Conservation (phyloP, 1,140 invertebrate species). For the Fopius arisanus region DNA sequence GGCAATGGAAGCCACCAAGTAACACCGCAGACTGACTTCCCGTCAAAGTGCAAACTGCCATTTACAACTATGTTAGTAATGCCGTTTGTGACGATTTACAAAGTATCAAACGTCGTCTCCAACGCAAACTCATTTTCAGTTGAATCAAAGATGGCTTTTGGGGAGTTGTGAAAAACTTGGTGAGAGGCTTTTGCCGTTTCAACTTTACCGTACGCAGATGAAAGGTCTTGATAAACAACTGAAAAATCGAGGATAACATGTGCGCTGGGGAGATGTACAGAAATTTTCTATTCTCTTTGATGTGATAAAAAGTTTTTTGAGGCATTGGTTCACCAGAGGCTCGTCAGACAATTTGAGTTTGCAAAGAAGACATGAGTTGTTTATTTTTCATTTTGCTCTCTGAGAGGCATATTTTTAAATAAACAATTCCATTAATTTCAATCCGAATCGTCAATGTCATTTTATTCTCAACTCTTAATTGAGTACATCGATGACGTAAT, state of each 20-base stretch:
- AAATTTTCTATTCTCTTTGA: not conserved
- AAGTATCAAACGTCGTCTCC: not conserved
- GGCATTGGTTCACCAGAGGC: too few species aligned
- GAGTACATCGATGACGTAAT: not conserved
- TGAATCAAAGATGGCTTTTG: not conserved
- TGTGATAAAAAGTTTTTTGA: not conserved
- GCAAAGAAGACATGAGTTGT: too few species aligned
- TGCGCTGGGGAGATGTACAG: not conserved
- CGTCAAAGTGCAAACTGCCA: conserved; percentile 22
- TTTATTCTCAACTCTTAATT: not conserved
- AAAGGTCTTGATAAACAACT: not conserved
- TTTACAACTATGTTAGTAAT: conserved; percentile 19
- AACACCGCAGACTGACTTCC: conserved; percentile 33
- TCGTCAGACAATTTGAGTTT: too few species aligned
- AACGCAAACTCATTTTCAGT: not conserved
- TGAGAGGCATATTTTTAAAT: too few species aligned
- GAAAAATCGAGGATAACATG: not conserved
- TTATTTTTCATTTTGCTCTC: too few species aligned
- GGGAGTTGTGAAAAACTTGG: too few species aligned
- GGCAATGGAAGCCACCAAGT: not conserved
- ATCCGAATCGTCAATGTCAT: too few species aligned
- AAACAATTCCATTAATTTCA: too few species aligned
- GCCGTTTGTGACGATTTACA: not conserved
- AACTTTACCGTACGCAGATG: not conserved
- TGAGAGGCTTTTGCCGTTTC: not conserved